Evolutionary conservation across 2,888 invertebrate genomes (phyloP).

Genomic region (Temnothorax unifasciatus): DNA sequence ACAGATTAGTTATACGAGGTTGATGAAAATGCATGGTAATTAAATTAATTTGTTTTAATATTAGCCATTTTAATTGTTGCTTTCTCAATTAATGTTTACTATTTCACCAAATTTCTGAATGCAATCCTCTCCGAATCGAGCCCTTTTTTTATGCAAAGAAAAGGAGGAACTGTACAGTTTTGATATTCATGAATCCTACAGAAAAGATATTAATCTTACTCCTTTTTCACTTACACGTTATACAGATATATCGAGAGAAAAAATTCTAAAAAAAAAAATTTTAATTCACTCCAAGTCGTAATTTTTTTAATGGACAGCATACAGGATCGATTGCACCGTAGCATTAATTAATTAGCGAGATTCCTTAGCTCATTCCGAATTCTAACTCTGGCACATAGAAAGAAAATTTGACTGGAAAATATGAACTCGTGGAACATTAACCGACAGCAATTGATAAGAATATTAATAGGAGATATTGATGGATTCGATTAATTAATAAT

Average conservation of each 20-base stretch:
- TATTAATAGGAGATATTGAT: conserved; percentile 9
- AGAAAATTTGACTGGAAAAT: not conserved
- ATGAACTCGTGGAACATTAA: not conserved
- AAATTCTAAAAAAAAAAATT: conserved; percentile 13
- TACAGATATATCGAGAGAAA: not conserved
- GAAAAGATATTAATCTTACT: not conserved
- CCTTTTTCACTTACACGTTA: not conserved
- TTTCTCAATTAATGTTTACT: not conserved
- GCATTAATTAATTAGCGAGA: not conserved
- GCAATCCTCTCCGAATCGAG: not conserved
- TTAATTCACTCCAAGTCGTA: not conserved
- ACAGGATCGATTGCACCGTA: conserved; percentile 1
- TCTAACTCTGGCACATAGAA: not conserved
- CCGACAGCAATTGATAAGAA: not conserved
- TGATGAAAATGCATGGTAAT: not conserved
- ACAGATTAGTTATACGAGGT: not conserved
- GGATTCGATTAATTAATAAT: conserved; percentile 23
- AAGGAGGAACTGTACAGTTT: not conserved
- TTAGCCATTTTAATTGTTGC: conserved; percentile 4
- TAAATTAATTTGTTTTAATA: conserved; percentile 21
- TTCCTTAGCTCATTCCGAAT: not conserved
- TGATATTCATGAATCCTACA: not conserved
- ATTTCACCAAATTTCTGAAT: not conserved
- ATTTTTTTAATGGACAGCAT: not conserved
- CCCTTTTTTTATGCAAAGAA: not conserved